Percentiles rank a stretch among this genome's conserved stretches.
phyloP scores from a whole-genome alignment of 2,113 vertebrate genomes.

The Trogon surrucura region DNA sequence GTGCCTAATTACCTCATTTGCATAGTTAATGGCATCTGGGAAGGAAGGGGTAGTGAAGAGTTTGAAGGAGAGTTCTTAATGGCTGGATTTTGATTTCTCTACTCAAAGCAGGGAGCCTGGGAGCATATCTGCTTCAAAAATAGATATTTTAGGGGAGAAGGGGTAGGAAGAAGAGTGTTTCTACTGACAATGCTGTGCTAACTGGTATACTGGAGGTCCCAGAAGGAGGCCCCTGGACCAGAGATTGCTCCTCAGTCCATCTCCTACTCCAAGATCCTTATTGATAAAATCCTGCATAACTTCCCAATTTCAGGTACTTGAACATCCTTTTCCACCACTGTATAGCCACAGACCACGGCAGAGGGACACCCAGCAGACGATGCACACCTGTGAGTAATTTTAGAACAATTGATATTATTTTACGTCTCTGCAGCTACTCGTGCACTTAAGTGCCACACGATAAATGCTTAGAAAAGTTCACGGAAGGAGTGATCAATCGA shows the following conservation, averaged over 20 bases:
- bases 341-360: accelerated
- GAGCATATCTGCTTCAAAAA: background rate
- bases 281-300: background rate
- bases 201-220: background rate
- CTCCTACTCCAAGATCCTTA: background rate
- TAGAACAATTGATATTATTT: background rate
- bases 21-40: background rate
- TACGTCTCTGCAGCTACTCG: background rate
- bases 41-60: background rate
- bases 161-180: background rate
- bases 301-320: background rate
- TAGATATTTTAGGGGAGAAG: background rate
- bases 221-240: background rate
- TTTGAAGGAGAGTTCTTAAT: background rate
- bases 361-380: background rate
- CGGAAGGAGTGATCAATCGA: background rate
- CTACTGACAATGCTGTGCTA: background rate
- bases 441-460: background rate
- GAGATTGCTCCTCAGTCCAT: background rate
- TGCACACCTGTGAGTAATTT: background rate
- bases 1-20: background rate
- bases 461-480: background rate
- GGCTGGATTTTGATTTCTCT: background rate
- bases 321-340: background rate
- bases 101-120: background rate